Evolutionary conservation across 2,113 vertebrate genomes (phyloP), one percentile per base, ranked within the genome.

Genomic region (Catagonus wagneri): DNA sequence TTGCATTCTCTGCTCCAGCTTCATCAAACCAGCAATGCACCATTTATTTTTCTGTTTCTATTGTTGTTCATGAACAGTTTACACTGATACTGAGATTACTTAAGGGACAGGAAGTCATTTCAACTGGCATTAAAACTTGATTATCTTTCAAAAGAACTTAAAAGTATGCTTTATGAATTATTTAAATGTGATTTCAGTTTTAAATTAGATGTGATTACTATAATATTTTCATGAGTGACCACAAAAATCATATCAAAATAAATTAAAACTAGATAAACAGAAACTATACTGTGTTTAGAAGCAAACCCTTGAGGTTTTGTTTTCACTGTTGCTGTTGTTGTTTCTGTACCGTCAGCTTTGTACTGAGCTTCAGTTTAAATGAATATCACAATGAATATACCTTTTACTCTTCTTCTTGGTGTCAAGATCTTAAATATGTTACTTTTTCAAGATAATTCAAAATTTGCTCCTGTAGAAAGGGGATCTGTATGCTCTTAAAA

Each of bases 91-190:
- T 10, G 36, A 94, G 54, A 83, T 89, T 68, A 85, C 63, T 78
- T 90, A 78, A 88, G 61, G 52, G 61, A 76, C 7, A 50, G 9
- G 3, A 84, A 93, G 20, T 0, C 50, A 74, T 90, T 96, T 78
- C 84, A 78, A 97, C 66, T 66, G 39, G 50, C n/a, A 89, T 94
- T 95, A 63, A 94, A 95, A 88, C 50, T 56, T 83, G 65, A 89
- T 96, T 88, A 85, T 81, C 60, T 95, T 96, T 92, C n/a, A 50
- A 87, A 89, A 87, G 20, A 92, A 54, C 7, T 75, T 95, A 94
- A 86, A 96, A 89, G 44, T 83, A 76, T 76, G 44, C 15, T 65
- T 83, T 91, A 68, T 90, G 25, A 94, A 88, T 85, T 92, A 94
- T 72, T 72, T 78, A 94, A 92, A 89, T 83, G 27, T 89, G 17